Percentiles rank a stretch among this genome's conserved stretches.
Evolutionary conservation across 1,140 invertebrate genomes (phyloP).

Genomic region (Lasioglossum baleicum): DNA sequence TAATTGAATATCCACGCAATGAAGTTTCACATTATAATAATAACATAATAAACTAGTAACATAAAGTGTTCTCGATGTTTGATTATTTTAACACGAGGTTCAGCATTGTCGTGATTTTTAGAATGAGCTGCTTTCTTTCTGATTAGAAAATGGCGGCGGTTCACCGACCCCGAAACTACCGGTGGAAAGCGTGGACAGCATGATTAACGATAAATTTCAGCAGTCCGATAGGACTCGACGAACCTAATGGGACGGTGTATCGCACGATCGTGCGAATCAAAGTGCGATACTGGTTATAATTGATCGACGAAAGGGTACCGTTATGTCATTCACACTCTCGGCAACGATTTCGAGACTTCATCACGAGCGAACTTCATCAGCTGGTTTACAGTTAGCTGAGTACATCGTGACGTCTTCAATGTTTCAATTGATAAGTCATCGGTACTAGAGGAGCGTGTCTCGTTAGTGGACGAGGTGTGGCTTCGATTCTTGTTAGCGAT

Average conservation of each 20-base stretch:
- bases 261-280: conserved; percentile 1
- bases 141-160: not conserved
- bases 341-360: not conserved
- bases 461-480: not conserved
- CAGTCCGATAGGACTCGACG: conserved; percentile 17
- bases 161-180: too few relatives aligned
- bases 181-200: too few relatives aligned
- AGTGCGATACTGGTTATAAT: conserved; percentile 22
- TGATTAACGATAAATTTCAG: conserved; percentile 19
- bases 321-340: conserved; percentile 25
- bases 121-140: not conserved
- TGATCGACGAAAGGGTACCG: conserved; percentile 17
- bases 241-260: conserved; percentile 36
- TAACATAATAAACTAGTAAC: too few relatives aligned
- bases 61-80: too few relatives aligned
- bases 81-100: too few relatives aligned
- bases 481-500: not conserved
- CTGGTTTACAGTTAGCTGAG: conserved; percentile 17
- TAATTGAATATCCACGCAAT: too few relatives aligned
- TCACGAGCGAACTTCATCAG: not conserved
- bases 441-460: not conserved
- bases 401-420: not conserved
- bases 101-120: too few relatives aligned
- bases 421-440: not conserved
- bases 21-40: too few relatives aligned